These are phyloP conservation scores for Drosophila setifemur DNA, from an alignment of 1,140 invertebrate genomes.

Conservation along the genomic window DNA sequence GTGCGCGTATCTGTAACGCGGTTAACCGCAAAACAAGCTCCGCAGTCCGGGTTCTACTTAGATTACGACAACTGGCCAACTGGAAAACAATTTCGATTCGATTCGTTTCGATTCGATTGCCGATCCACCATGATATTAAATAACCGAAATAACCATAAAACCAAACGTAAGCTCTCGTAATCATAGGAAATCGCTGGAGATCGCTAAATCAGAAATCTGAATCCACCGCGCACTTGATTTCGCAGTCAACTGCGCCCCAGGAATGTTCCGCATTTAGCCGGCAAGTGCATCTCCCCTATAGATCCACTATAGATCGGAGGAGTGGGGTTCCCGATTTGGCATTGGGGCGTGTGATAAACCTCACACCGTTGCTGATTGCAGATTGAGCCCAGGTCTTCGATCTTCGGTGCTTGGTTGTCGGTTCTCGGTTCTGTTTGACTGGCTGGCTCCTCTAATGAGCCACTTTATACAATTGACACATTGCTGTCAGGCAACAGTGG, in stretches of 20 bases:
- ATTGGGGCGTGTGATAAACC: constrained; percentile 81
- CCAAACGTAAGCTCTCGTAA: constrained; percentile 61
- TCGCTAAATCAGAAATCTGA: constrained; percentile 41
- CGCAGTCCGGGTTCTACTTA: constrained; percentile 58
- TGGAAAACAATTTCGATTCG: constrained; percentile 64
- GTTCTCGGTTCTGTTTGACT: background rate
- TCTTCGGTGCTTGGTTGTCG: too few relatives aligned
- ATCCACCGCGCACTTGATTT: constrained; percentile 58
- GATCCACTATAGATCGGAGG: constrained; percentile 23
- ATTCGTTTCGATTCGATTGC: constrained; percentile 38
- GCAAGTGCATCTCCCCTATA: constrained; percentile 20
- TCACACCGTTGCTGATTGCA: constrained; percentile 56
- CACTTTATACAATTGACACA: constrained; percentile 79
- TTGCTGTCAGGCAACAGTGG: constrained; percentile 75
- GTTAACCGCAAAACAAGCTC: constrained; percentile 66
- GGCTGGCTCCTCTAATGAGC: constrained; percentile 60
- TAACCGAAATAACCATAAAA: constrained; percentile 72
- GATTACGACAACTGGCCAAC: constrained; percentile 13
- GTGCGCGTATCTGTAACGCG: constrained; percentile 63
- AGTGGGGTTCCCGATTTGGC: constrained; percentile 40
- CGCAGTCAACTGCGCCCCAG: constrained; percentile 60
- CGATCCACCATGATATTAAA: constrained; percentile 55
- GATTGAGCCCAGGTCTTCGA: background rate
- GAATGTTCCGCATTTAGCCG: constrained; percentile 44
- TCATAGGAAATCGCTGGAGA: constrained; percentile 57